Base-by-base conservation (phyloP, 30 jellyfish, hydroid and myxozoan genomes). In the Pseudorhiza aurosa region DNA sequence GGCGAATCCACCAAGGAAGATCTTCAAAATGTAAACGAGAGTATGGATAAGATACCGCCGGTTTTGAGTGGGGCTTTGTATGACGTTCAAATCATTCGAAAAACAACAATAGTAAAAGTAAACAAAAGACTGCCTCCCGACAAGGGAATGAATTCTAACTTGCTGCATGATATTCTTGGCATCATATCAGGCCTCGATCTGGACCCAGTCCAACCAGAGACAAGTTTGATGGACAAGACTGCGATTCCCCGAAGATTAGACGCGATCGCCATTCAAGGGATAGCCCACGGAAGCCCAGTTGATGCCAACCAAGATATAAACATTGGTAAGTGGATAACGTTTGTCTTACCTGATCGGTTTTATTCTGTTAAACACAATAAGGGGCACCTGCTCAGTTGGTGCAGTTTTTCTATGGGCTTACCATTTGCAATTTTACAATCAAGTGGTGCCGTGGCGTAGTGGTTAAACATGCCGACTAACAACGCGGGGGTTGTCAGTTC, bases 131-230 rank as follows among this genome's bases (percentile, higher is more conserved):
- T 75, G 19, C 68, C 83, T 19, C 83, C 59, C 19, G 77, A 64
- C 19, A 10, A 72, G 39, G 85, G 68, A 22, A 45, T 24, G 50
- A 67, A 58, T 19, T 40, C 59, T 28, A 58, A 58, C 42, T 40
- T 69, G 75, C 42, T 91, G 46, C 96, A 91, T 62, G 95, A 91
- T 37, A 4, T 77, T 30, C 80, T 91, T 63, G 98, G 98, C 58
- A 69, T 90, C 4, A 90, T 90, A 64, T 72, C 97, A 5, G 97
- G 97, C 59, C 83, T 90, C 14, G 97, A 90, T 70, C 37, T 77
- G 53, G 97, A 85, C 71, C 97, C 96, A 25, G 96, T 90, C 27
- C 68, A 53, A 31, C 85, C 85, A 1, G 43, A 29, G 26, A 43
- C 74, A 43, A 50, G 30, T 40, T 39, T 55, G 15, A 28, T 35